Evolutionary conservation across 2,797 vertebrate species (phyloP).

Genomic region (Babyrousa celebensis): DNA sequence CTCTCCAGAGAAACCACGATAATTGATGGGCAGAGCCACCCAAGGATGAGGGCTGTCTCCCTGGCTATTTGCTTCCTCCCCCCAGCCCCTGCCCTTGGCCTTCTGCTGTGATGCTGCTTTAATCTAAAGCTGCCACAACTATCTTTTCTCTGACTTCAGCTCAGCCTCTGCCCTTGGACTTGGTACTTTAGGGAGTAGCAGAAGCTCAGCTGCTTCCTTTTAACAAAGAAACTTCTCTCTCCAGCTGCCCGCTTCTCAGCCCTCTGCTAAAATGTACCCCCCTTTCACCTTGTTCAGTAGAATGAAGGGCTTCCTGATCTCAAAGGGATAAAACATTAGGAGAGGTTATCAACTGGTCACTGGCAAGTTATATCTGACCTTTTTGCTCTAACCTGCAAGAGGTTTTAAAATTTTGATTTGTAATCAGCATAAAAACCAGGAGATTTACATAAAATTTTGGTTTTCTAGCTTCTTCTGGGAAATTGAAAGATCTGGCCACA

Average conservation of each 20-base stretch:
- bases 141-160: not conserved
- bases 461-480: constrained; percentile 37
- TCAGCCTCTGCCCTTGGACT: not conserved
- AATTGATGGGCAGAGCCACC: not conserved
- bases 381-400: not conserved
- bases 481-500: constrained; percentile 6
- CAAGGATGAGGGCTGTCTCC: not conserved
- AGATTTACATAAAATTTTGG: constrained; percentile 40
- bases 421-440: constrained; percentile 49
- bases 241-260: not conserved
- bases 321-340: constrained; percentile 6
- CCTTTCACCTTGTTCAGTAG: not conserved
- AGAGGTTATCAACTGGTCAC: constrained; percentile 41
- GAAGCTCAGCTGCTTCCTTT: not conserved
- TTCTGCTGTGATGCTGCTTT: not conserved
- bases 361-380: not conserved
- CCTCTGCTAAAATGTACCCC: not conserved
- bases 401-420: constrained; percentile 54
- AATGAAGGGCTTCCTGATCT: constrained; percentile 57
- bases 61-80: not conserved
- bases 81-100: not conserved
- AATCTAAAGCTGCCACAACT: not conserved
- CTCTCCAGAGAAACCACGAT: not conserved
- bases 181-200: not conserved
- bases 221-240: not conserved